Percentiles rank a stretch among this genome's conserved stretches.
Evolutionary conservation across 2,797 vertebrate species (phyloP).

Genomic region (Diplodus puntazzo): DNA sequence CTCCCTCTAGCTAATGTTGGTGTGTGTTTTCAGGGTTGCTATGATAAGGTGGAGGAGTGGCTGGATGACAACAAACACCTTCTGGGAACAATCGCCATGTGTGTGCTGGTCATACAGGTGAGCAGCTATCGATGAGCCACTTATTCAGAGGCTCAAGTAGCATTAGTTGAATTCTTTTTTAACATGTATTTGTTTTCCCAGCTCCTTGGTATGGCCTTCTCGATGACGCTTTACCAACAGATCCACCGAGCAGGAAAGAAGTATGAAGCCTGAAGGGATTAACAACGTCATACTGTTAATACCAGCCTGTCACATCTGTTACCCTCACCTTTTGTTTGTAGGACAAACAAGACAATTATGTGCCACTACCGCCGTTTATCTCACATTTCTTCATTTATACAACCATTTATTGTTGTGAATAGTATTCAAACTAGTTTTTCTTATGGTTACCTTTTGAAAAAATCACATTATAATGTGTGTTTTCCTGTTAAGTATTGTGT

Average conservation of each 20-base stretch:
- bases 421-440: constrained; percentile 29
- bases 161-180: background rate
- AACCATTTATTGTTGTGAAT: constrained; percentile 60
- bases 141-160: background rate
- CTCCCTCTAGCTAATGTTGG: background rate
- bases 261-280: constrained; percentile 89
- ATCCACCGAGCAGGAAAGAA: constrained; percentile 97
- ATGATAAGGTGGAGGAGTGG: constrained; percentile 94
- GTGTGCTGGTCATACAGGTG: constrained; percentile 96
- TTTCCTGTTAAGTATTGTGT: constrained; percentile 37
- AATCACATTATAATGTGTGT: constrained; percentile 25
- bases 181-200: constrained; percentile 70
- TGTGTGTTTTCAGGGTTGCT: constrained; percentile 90
- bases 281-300: background rate
- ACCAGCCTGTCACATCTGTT: background rate
- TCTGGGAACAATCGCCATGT: constrained; percentile 95
- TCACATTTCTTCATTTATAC: constrained; percentile 32
- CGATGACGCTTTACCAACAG: constrained; percentile 99
- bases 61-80: constrained; percentile 96
- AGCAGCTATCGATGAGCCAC: background rate
- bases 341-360: constrained; percentile 26
- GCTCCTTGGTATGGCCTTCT: constrained; percentile 99
- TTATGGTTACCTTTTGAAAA: constrained; percentile 7
- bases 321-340: constrained; percentile 35
- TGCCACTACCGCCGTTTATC: constrained; percentile 31